Evolutionary conservation across 2,113 vertebrate genomes (phyloP).

Genomic region (Leptobrachium leishanense): DNA sequence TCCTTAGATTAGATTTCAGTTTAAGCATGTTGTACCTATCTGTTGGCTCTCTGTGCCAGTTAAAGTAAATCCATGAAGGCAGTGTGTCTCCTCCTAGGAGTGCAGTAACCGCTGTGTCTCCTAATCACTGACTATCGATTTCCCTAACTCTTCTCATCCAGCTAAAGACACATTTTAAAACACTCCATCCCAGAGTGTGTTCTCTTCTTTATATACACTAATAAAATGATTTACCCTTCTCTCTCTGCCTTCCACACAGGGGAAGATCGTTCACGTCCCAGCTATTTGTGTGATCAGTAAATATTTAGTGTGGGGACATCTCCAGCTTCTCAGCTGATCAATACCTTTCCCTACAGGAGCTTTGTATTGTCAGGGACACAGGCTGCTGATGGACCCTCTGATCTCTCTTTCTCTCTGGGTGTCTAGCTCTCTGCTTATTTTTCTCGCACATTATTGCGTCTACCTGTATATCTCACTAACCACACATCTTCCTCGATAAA

Average conservation of each 20-base stretch:
- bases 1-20: too few relatives aligned
- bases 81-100: constrained; percentile 56
- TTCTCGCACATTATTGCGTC: too few relatives aligned
- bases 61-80: constrained; percentile 68
- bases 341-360: constrained; percentile 81
- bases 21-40: background rate
- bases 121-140: constrained; percentile 87
- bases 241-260: constrained; percentile 74
- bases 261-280: constrained; percentile 86
- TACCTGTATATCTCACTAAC: too few relatives aligned
- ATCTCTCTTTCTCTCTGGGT: too few relatives aligned
- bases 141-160: constrained; percentile 85
- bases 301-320: constrained; percentile 95
- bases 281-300: constrained; percentile 96
- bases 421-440: too few relatives aligned
- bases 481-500: too few relatives aligned
- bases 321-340: constrained; percentile 85
- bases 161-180: constrained; percentile 86
- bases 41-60: constrained; percentile 49
- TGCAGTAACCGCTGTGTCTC: constrained; percentile 68
- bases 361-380: constrained; percentile 73
- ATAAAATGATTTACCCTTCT: constrained; percentile 91
- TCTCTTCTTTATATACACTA: constrained; percentile 91
- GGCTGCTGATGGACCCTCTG: constrained; percentile 58
- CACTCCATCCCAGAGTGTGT: constrained; percentile 77